phyloP scores from a whole-genome alignment of 1,140 invertebrate genomes.

The Lethrus apterus region DNA sequence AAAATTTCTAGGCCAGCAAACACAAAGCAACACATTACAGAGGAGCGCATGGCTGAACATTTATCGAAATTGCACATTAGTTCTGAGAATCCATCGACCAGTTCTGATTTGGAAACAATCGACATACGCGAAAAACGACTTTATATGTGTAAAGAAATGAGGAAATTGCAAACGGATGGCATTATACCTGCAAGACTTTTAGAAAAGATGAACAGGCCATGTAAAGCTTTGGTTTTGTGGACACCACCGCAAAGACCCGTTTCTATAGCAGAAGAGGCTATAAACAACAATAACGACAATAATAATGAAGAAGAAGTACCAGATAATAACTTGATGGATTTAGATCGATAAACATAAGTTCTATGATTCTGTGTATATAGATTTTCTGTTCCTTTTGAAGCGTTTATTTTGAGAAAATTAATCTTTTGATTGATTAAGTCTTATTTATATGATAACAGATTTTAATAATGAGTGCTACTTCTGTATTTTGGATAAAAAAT shows the following conservation, averaged over 20 bases:
- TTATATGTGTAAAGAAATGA: constrained; percentile 59
- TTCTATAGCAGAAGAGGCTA: constrained; percentile 4
- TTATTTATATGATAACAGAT: no score
- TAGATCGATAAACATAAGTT: constrained; percentile 10
- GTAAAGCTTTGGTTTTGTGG: constrained; percentile 70
- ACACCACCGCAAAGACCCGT: constrained; percentile 47
- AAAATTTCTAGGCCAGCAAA: constrained; percentile 36
- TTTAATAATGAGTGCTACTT: no score
- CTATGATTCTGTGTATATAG: neutral
- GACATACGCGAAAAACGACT: constrained; percentile 28
- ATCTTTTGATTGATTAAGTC: no score
- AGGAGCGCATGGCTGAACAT: constrained; percentile 72
- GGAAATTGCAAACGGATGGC: constrained; percentile 52
- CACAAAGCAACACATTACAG: constrained; percentile 69
- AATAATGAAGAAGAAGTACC: constrained; percentile 17
- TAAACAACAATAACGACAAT: constrained; percentile 9
- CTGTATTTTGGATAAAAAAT: neutral
- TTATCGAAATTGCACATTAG: constrained; percentile 64
- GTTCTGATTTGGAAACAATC: constrained; percentile 33
- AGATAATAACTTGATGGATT: constrained; percentile 16
- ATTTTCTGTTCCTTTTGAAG: no score
- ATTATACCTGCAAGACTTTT: constrained; percentile 53
- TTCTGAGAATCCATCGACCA: constrained; percentile 32
- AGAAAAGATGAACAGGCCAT: constrained; percentile 57
- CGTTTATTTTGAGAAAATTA: no score